Percentiles rank a stretch among this genome's conserved stretches.
These are phyloP conservation scores for Morpho achilles DNA, from an alignment of 2,888 invertebrate genomes.

Conservation along the genomic window DNA sequence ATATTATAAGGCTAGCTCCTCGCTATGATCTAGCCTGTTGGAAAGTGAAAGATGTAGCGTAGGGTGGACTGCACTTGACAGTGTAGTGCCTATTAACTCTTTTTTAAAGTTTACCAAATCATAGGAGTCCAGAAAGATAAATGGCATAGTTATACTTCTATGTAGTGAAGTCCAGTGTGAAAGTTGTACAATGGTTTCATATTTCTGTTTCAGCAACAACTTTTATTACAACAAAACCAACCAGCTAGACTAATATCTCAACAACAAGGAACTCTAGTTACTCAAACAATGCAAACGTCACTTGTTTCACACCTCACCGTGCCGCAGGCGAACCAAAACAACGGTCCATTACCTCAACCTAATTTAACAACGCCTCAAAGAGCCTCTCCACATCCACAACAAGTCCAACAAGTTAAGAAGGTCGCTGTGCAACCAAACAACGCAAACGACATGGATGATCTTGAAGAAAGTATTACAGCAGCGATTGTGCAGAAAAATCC, in stretches of 20 bases:
- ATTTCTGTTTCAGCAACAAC: constrained; percentile 40
- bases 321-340: constrained; percentile 47
- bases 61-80: too few species aligned
- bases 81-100: too few species aligned
- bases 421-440: constrained; percentile 68
- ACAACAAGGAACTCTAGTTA: constrained; percentile 66
- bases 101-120: too few species aligned
- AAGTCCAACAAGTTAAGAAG: constrained; percentile 55
- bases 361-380: constrained; percentile 48
- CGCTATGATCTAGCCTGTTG: too few species aligned
- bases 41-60: background rate
- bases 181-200: background rate
- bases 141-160: too few species aligned
- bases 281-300: constrained; percentile 46
- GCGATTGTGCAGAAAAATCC: constrained; percentile 68
- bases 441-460: constrained; percentile 71
- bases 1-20: too few species aligned
- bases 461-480: constrained; percentile 75
- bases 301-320: constrained; percentile 46
- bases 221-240: constrained; percentile 47
- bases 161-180: too few species aligned
- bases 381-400: constrained; percentile 38
- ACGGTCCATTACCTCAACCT: constrained; percentile 48
- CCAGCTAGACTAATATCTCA: constrained; percentile 58
- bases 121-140: too few species aligned